phyloP scores from a whole-genome alignment of 64 coral and sea anemone species.

The Catalaphyllia jardinei region DNA sequence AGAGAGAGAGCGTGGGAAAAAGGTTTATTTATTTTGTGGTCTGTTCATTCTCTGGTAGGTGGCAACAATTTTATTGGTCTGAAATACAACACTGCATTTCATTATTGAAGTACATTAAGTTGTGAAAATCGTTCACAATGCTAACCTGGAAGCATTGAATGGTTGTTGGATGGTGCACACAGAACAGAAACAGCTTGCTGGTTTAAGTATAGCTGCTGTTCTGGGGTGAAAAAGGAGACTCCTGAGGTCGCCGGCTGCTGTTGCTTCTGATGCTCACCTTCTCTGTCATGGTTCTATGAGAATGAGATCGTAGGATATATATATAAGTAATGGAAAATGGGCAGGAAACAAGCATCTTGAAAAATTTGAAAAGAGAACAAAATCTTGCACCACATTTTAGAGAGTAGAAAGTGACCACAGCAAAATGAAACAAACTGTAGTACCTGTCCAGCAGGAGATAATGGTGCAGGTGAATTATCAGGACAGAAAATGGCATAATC shows the following conservation, averaged over 20 bases:
- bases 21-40: no score
- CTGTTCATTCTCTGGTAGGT: no score
- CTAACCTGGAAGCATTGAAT: constrained; percentile 44
- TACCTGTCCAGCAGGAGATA: constrained; percentile 50
- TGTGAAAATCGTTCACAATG: neutral
- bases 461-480: constrained; percentile 29
- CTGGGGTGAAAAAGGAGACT: constrained; percentile 27
- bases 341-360: no score
- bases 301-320: no score
- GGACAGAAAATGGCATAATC: constrained; percentile 80
- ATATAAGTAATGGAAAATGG: neutral
- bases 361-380: no score
- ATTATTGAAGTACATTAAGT: neutral
- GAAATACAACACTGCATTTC: neutral
- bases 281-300: constrained; percentile 15
- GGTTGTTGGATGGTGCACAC: neutral
- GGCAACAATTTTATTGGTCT: neutral
- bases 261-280: neutral
- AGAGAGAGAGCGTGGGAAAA: no score
- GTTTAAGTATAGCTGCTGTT: constrained; percentile 62
- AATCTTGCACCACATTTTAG: no score
- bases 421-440: no score
- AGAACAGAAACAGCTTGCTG: constrained; percentile 46
- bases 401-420: no score
- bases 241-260: constrained; percentile 5